A percentile compares a stretch with the other conserved stretches of the same genome.
Conservation (phyloP, 2,888 invertebrate species). For the Xanthostigma xanthostigma region DNA sequence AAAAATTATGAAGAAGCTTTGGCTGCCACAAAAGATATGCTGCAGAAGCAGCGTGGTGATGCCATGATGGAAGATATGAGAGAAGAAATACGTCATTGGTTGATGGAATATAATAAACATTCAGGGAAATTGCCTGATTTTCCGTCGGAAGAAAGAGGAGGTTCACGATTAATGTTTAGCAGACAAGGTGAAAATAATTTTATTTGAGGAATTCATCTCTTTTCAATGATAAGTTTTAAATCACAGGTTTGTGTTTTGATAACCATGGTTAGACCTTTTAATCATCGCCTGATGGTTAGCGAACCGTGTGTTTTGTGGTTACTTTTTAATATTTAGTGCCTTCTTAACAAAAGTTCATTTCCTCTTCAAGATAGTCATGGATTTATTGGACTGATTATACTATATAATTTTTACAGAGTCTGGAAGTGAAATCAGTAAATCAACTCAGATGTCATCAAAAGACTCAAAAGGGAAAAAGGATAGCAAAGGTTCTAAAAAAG, state of each 20-base stretch:
- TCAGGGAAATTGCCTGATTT: slow-evolving; percentile 82
- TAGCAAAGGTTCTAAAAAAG: slow-evolving; percentile 42
- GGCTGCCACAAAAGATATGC: slow-evolving; percentile 40
- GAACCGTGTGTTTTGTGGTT: neutral
- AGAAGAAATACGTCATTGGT: slow-evolving; percentile 77
- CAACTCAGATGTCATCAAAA: slow-evolving; percentile 59
- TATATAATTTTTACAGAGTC: slow-evolving; percentile 31
- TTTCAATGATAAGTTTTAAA: no score
- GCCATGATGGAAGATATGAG: slow-evolving; percentile 74
- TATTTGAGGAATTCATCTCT: no score
- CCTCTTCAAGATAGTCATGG: no score
- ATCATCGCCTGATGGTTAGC: neutral
- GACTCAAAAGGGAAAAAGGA: slow-evolving; percentile 67
- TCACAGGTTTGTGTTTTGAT: no score
- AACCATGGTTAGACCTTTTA: neutral
- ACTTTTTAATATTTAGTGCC: no score
- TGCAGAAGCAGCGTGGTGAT: slow-evolving; percentile 55
- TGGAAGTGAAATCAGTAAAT: slow-evolving; percentile 66
- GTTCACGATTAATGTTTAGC: slow-evolving; percentile 71
- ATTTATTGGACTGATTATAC: no score
- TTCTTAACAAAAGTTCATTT: no score
- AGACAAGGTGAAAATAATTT: slow-evolving; percentile 40
- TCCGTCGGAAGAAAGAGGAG: slow-evolving; percentile 82
- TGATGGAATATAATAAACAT: slow-evolving; percentile 64
- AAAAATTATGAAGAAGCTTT: slow-evolving; percentile 56